Evolutionary conservation across 2,888 invertebrate species (phyloP), one percentile per base, ranked within the genome.

Genomic region (Calephelis perditalis): DNA sequence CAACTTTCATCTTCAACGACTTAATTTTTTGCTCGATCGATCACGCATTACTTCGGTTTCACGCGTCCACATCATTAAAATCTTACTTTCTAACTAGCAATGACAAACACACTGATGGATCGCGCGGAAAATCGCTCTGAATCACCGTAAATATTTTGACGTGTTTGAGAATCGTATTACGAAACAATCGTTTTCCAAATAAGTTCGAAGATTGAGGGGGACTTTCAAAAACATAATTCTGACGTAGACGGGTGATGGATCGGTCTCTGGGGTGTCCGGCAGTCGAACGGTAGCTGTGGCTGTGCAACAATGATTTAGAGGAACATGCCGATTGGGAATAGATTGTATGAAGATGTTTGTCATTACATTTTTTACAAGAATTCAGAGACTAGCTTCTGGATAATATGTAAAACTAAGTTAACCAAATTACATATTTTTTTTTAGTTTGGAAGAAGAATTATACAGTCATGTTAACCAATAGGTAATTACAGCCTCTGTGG

Each of bases 111-210:
- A 67, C 75, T 84, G 88, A 89, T 89, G 82, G 89, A 89, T 89
- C 73, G 81, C 67, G 76, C 78, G 79, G 81, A 82, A 89, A 89
- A 89, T 88, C 73, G 82, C 71, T 75, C 74, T 70, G 78, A 81
- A 81, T 81, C 77, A 71, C 75, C 78, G 84, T 83, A 86, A 89
- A 89, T 89, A 88, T 89, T 89, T 80, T 88, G 89, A 89, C 89
- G 79, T 72, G 76, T 76, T 73, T 73, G 74, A 82, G 75, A 73
- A 79, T 84, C 82, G 84, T 81, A 89, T 89, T 82, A 82, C 84
- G 77, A 88, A 84, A 88, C 86, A 87, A 86, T 87, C 78, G 80
- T 74, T 78, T 81, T 82, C 73, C 72, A 78, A 85, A 77, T 75
- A 72, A 58, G 69, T 68, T 69, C 68, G 71, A 73, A 61, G 59